Evolutionary conservation across 1,140 invertebrate genomes (phyloP).

Genomic region (Drosophila subpulchrella): DNA sequence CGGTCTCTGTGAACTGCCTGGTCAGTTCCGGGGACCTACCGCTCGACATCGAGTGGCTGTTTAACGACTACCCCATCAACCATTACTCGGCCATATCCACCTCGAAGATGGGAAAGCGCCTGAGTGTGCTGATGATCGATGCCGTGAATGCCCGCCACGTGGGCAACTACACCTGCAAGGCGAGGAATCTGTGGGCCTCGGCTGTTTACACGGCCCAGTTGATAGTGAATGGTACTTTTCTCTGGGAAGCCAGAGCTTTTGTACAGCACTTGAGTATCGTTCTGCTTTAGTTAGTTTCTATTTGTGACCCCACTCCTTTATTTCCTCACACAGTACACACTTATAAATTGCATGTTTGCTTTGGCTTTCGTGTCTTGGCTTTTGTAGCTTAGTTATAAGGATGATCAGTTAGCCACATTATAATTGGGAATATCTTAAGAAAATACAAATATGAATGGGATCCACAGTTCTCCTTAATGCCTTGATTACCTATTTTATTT

Average conservation of each 20-base stretch:
- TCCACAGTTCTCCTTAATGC: background rate
- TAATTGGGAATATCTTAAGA: background rate
- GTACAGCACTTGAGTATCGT: constrained; percentile 61
- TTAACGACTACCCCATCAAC: constrained; percentile 86
- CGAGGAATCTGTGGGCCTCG: constrained; percentile 88
- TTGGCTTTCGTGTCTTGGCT: constrained; percentile 55
- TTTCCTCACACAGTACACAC: constrained; percentile 59
- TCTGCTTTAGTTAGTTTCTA: constrained; percentile 32
- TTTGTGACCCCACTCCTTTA: constrained; percentile 22
- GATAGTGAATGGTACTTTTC: constrained; percentile 69
- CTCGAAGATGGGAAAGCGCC: constrained; percentile 87
- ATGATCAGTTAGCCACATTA: too few species aligned
- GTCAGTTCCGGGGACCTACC: constrained; percentile 88
- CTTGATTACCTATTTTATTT: background rate
- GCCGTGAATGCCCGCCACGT: constrained; percentile 85
- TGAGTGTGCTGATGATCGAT: constrained; percentile 85
- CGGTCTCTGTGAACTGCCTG: constrained; percentile 87
- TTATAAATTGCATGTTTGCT: constrained; percentile 59
- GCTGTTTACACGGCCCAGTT: constrained; percentile 73
- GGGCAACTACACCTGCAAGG: constrained; percentile 88
- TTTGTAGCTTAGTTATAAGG: constrained; percentile 18
- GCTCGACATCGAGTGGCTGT: constrained; percentile 87
- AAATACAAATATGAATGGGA: background rate
- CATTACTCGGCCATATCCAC: constrained; percentile 84
- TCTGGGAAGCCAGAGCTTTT: constrained; percentile 27